phyloP scores from a whole-genome alignment of 1,140 invertebrate genomes.

The Drosophila oshimai region DNA sequence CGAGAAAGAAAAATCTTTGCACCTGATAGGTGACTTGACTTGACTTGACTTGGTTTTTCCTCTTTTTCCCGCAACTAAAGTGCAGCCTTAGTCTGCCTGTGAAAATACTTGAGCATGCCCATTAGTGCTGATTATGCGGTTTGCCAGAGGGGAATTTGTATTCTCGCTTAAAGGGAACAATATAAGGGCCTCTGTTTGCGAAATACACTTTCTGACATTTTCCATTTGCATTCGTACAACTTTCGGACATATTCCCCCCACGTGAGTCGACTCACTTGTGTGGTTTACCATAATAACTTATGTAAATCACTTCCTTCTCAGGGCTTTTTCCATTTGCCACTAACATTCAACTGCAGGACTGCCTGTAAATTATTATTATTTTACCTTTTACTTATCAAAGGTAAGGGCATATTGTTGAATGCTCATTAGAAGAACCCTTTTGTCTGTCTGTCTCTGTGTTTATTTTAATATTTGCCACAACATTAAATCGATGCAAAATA shows the following conservation, averaged over 20 bases:
- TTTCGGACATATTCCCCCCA: slow-evolving; percentile 25
- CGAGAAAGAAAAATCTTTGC: background rate
- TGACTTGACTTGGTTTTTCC: background rate
- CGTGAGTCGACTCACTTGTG: slow-evolving; percentile 30
- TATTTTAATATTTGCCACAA: too few species aligned
- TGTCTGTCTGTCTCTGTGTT: too few species aligned
- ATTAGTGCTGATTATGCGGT: slow-evolving; percentile 39
- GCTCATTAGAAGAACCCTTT: background rate
- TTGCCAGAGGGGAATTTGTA: background rate
- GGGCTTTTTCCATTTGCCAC: slow-evolving; percentile 5
- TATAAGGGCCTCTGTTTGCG: slow-evolving; percentile 25
- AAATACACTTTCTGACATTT: slow-evolving; percentile 38
- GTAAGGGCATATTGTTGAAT: background rate
- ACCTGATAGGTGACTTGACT: slow-evolving; percentile 9
- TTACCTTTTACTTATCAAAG: background rate
- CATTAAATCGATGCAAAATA: too few species aligned
- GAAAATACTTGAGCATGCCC: slow-evolving; percentile 21
- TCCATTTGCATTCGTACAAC: slow-evolving; percentile 24
- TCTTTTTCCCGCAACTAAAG: background rate
- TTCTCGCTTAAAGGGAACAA: background rate
- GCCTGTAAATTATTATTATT: slow-evolving; percentile 17
- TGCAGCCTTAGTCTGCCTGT: slow-evolving; percentile 4
- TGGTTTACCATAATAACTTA: slow-evolving; percentile 28
- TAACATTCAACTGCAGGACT: slow-evolving; percentile 20
- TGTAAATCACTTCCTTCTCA: slow-evolving; percentile 28